phyloP scores from a whole-genome alignment of 2,888 invertebrate genomes.

The Ashinkailepas kermadecensis region DNA sequence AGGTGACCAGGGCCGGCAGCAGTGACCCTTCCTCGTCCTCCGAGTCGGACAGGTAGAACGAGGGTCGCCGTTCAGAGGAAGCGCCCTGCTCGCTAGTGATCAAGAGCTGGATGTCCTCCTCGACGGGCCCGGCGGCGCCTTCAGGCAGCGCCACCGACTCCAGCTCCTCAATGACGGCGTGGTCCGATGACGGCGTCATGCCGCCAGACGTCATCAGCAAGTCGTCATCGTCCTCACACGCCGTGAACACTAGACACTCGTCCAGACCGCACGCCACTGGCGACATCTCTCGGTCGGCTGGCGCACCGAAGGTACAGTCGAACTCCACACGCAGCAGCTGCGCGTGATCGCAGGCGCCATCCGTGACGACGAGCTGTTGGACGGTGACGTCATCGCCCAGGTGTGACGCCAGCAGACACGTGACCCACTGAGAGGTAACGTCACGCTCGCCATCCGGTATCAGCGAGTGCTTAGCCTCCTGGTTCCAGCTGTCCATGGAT shows the following conservation, averaged over 20 bases:
- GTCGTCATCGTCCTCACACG: neutral
- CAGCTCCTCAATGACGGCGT: neutral
- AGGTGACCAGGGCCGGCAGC: neutral
- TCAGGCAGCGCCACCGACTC: neutral
- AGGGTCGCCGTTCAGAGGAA: neutral
- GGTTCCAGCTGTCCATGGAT: neutral
- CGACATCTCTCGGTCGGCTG: neutral
- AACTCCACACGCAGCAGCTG: neutral
- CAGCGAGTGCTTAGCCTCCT: neutral
- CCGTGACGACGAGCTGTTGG: neutral
- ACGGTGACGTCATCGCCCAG: neutral
- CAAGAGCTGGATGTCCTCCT: neutral
- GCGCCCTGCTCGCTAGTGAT: neutral
- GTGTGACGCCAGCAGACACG: neutral
- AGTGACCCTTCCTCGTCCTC: neutral
- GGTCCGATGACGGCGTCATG: neutral
- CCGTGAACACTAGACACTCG: neutral
- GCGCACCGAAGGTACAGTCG: neutral
- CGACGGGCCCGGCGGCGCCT: neutral
- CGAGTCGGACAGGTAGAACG: slow-evolving; percentile 1
- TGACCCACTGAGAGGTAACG: neutral
- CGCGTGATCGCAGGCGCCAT: neutral
- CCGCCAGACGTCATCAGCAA: no score
- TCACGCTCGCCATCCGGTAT: neutral
- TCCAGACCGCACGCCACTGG: neutral